A percentile compares a stretch with the other conserved stretches of the same genome.
These are phyloP conservation scores for Atopsyche davidsoni DNA, from an alignment of 1,140 invertebrate genomes.

Conservation along the genomic window DNA sequence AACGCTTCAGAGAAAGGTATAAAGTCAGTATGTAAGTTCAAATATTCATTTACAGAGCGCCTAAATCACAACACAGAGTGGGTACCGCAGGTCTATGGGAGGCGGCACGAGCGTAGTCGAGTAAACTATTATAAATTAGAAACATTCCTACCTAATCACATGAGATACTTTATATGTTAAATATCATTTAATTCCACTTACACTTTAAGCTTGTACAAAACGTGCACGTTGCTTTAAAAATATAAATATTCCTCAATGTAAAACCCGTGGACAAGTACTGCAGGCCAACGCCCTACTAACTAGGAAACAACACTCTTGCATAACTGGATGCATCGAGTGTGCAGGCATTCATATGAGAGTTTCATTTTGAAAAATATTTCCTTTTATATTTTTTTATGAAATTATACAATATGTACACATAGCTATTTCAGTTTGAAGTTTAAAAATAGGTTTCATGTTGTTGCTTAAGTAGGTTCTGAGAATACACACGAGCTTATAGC, in stretches of 20 bases:
- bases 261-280: too few relatives aligned
- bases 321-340: background rate
- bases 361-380: constrained; percentile 18
- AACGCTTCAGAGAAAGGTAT: constrained; percentile 14
- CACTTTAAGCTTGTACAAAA: background rate
- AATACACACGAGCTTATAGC: constrained; percentile 7
- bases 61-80: constrained; percentile 32
- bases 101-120: constrained; percentile 3
- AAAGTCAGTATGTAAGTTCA: constrained; percentile 21
- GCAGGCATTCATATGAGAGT: background rate
- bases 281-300: background rate
- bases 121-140: constrained; percentile 14
- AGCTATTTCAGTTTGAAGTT: background rate
- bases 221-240: background rate
- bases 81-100: constrained; percentile 14
- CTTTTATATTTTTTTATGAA: background rate
- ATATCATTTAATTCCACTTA: constrained; percentile 5
- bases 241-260: background rate
- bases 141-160: constrained; percentile 23
- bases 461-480: background rate
- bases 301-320: background rate
- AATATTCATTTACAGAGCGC: constrained; percentile 22
- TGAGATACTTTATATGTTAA: constrained; percentile 7
- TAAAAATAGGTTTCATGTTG: constrained; percentile 9
- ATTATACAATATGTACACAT: background rate